phyloP scores from a whole-genome alignment of 2,888 invertebrate genomes.

The Tachina grossa region DNA sequence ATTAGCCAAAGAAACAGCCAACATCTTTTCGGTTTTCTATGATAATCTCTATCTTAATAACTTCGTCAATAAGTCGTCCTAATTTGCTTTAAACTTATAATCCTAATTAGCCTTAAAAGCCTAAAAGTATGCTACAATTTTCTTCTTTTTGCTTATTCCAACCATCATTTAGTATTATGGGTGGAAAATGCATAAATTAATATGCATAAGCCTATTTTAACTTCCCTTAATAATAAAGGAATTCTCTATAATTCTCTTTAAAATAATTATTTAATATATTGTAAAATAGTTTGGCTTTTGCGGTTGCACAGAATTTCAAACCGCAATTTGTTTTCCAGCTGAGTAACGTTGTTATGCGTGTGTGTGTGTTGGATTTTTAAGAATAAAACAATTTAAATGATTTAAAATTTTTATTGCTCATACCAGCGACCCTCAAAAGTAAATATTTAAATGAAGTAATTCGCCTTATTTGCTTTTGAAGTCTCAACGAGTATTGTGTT shows the following conservation, averaged over 20 bases:
- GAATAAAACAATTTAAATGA: neutral
- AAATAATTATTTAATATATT: conserved; percentile 19
- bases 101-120: neutral
- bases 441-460: conserved; percentile 18
- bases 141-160: neutral
- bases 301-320: conserved; percentile 42
- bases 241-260: neutral
- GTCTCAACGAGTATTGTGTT: neutral
- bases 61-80: neutral
- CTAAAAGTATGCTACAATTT: conserved; percentile 11
- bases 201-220: neutral
- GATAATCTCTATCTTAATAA: neutral
- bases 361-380: neutral
- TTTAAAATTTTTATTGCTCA: conserved; percentile 22
- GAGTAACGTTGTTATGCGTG: conserved; percentile 14
- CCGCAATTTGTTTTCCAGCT: conserved; percentile 38
- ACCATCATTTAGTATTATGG: neutral
- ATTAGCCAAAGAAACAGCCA: too few species aligned
- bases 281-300: conserved; percentile 43
- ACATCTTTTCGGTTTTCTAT: neutral
- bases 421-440: neutral
- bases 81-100: neutral
- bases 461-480: neutral
- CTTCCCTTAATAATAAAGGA: neutral
- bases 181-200: neutral